These are phyloP conservation scores for Seriola rivoliana DNA, from an alignment of 2,113 vertebrate genomes.

Conservation along the genomic window DNA sequence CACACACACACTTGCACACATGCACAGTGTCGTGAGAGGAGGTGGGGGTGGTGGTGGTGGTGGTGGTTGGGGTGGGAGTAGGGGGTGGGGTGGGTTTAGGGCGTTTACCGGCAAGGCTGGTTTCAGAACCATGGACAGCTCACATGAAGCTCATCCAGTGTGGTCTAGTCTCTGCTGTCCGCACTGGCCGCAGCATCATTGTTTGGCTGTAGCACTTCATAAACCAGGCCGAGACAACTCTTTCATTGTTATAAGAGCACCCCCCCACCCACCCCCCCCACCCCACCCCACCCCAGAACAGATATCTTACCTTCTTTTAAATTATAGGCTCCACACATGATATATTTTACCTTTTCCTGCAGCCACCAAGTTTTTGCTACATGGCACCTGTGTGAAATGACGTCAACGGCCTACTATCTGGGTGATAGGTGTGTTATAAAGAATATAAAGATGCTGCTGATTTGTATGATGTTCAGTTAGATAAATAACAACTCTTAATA, in stretches of 20 bases:
- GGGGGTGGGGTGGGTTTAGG: conserved; percentile 63
- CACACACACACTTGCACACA: conserved; percentile 43
- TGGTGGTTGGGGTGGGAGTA: background rate
- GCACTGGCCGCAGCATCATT: conserved; percentile 34
- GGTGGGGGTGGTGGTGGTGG: conserved; percentile 27
- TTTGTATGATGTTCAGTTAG: background rate
- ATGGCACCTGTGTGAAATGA: conserved; percentile 14
- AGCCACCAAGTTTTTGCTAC: conserved; percentile 1
- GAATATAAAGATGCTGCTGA: background rate
- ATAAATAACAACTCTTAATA: background rate
- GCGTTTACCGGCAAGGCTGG: conserved; percentile 82
- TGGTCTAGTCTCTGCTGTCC: conserved; percentile 30
- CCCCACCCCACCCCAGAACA: background rate
- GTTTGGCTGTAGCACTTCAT: conserved; percentile 9
- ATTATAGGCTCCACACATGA: background rate
- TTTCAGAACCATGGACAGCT: conserved; percentile 87
- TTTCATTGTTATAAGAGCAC: background rate
- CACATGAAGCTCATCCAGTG: conserved; percentile 60
- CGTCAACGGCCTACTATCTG: conserved; percentile 4
- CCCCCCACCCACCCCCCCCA: too few relatives aligned
- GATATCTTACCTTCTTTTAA: background rate
- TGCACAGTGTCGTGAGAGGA: conserved; percentile 70
- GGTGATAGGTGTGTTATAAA: background rate
- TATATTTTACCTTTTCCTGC: background rate
- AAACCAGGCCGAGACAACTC: conserved; percentile 9